A percentile compares a stretch with the other conserved stretches of the same genome.
These are phyloP conservation scores for Orius insidiosus DNA, from an alignment of 1,140 invertebrate species.

Conservation along the genomic window DNA sequence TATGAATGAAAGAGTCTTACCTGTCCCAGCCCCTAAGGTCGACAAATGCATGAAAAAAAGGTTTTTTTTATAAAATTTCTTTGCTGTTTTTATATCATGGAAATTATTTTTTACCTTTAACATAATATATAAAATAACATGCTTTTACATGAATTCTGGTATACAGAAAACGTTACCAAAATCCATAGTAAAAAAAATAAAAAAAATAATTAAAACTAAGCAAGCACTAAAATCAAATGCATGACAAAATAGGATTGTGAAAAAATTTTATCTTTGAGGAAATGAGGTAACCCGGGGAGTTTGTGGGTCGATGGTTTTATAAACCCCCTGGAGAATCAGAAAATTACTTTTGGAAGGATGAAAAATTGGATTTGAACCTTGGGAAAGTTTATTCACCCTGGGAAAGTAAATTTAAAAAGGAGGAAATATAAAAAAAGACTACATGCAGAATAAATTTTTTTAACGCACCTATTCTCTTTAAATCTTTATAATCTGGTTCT, in stretches of 20 bases:
- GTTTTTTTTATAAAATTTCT: slow-evolving; percentile 1
- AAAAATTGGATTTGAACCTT: neutral
- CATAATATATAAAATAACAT: slow-evolving; percentile 7
- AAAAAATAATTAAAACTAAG: neutral
- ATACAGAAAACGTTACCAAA: no score
- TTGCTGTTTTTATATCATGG: neutral
- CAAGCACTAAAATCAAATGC: neutral
- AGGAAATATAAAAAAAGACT: neutral
- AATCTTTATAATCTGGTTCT: slow-evolving; percentile 87
- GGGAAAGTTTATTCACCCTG: no score
- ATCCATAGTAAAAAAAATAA: no score
- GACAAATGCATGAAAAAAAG: slow-evolving; percentile 13
- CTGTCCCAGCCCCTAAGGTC: slow-evolving; percentile 14
- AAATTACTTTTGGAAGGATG: neutral
- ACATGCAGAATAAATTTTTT: neutral
- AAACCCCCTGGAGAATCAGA: neutral
- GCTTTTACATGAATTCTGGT: neutral
- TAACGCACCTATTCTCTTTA: slow-evolving; percentile 79
- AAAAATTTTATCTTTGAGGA: neutral
- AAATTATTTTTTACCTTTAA: neutral
- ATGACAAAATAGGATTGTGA: neutral
- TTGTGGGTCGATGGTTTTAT: neutral
- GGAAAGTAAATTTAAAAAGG: neutral
- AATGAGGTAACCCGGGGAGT: no score
- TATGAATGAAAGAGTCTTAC: slow-evolving; percentile 11